phyloP scores from a whole-genome alignment of 1,140 invertebrate genomes.

The Steinernema feltiae region DNA sequence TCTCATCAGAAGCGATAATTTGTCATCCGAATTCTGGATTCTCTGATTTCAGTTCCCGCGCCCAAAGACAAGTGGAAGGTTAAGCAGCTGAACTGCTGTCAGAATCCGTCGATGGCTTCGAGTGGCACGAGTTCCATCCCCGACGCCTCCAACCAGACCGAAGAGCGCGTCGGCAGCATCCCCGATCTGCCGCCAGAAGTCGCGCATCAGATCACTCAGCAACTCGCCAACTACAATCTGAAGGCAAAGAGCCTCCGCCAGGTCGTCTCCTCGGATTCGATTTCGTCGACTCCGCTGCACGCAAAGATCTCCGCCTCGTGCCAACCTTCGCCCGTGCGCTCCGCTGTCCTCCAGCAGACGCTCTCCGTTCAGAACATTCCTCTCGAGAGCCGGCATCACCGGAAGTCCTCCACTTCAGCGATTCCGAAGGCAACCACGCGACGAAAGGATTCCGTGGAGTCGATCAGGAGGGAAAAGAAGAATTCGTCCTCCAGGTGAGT shows the following conservation, averaged over 20 bases:
- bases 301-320: background rate
- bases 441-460: background rate
- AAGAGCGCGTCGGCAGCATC: background rate
- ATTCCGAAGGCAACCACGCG: background rate
- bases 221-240: constrained; percentile 7
- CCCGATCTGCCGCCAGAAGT: background rate
- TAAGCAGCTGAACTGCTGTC: constrained; percentile 6
- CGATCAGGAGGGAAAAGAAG: background rate
- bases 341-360: background rate
- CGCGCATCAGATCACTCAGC: constrained; percentile 5
- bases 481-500: background rate
- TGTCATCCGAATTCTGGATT: background rate
- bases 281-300: background rate
- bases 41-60: background rate
- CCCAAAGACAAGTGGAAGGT: background rate
- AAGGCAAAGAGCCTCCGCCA: background rate
- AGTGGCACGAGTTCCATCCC: background rate
- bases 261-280: background rate
- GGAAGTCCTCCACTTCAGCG: background rate
- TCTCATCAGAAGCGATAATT: too few species aligned
- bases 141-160: background rate
- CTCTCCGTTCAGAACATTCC: constrained; percentile 13
- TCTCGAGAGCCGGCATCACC: background rate
- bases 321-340: background rate
- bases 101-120: background rate